Base-by-base conservation (phyloP, 2,888 invertebrate species). In the Apamea crenata region DNA sequence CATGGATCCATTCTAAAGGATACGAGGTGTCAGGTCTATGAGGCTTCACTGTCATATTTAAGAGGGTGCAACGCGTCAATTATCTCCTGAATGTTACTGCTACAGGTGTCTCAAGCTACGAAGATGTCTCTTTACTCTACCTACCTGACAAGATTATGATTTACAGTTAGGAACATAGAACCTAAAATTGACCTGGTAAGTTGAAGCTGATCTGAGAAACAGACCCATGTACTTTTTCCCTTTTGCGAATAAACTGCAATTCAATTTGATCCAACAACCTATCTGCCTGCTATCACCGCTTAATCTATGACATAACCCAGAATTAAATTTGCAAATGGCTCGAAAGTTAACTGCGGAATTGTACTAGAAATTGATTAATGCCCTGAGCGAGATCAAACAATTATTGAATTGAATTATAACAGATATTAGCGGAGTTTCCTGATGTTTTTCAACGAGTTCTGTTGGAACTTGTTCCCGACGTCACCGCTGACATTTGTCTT, bases 281-380 rank as follows among this genome's bases (percentile, higher is more conserved):
- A 61, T 79, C 81, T 84, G 29, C 36, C 21, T 32, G 18, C 47
- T 78, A 32, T 65, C 67, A 66, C 73, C 66, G 70, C 78, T 84
- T 91, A 90, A 85, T 93, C 92, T 92, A 74, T 91, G 91, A 78
- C 79, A 74, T 70, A 88, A 86, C 77, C 84, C 88, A 90, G 93
- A 95, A 95, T 95, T 93, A 94, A 95, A 96, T 96, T 96, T 94
- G 93, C 94, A 94, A 95, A 95, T 94, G 93, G 95, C 92, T 92
- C 91, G 91, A 88, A 94, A 95, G 95, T 95, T 95, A 94, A 92
- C 93, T 92, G 91, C 89, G 90, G 92, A 93, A 93, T 93, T 93
- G 93, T 93, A 94, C 93, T 94, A 94, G 93, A 94, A 95, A 95
- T 95, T 96, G 96, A 96, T 96, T 95, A 96, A 96, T 95, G 94